phyloP scores from a whole-genome alignment of 2,888 invertebrate species.

The Craniophora ligustri region DNA sequence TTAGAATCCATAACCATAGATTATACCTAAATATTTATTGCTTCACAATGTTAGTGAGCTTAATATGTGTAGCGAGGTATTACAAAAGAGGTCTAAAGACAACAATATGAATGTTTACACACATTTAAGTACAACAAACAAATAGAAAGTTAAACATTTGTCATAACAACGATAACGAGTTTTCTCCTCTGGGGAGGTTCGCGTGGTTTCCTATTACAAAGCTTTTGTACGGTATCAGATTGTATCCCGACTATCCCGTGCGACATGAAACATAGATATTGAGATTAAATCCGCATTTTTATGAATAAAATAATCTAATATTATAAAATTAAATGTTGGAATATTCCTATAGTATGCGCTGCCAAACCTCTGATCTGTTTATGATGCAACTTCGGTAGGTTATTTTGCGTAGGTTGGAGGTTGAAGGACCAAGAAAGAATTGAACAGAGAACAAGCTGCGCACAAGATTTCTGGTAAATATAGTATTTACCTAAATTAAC shows the following conservation, averaged over 20 bases:
- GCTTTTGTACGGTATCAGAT: constrained; percentile 9
- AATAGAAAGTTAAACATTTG: constrained; percentile 27
- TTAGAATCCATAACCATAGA: too few species aligned
- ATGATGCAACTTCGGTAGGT: too few species aligned
- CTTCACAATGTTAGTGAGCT: not conserved
- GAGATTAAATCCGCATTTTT: not conserved
- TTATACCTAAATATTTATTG: too few species aligned
- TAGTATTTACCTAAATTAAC: too few species aligned
- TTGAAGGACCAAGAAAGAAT: too few species aligned
- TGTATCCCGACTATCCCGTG: not conserved
- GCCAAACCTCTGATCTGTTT: too few species aligned
- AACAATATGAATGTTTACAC: constrained; percentile 5
- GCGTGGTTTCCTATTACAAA: constrained; percentile 18
- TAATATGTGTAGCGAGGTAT: not conserved
- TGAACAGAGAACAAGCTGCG: too few species aligned
- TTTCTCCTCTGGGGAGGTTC: constrained; percentile 23
- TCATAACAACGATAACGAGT: constrained; percentile 24
- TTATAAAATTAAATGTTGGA: too few species aligned
- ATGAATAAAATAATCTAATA: not conserved
- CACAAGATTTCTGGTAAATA: too few species aligned
- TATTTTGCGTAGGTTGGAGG: too few species aligned
- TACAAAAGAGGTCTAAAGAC: constrained; percentile 2
- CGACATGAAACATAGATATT: not conserved
- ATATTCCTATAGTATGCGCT: too few species aligned
- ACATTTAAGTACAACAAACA: not conserved